Evolutionary conservation across 1,140 invertebrate species (phyloP).

Genomic region (Thaumetopoea pityocampa): DNA sequence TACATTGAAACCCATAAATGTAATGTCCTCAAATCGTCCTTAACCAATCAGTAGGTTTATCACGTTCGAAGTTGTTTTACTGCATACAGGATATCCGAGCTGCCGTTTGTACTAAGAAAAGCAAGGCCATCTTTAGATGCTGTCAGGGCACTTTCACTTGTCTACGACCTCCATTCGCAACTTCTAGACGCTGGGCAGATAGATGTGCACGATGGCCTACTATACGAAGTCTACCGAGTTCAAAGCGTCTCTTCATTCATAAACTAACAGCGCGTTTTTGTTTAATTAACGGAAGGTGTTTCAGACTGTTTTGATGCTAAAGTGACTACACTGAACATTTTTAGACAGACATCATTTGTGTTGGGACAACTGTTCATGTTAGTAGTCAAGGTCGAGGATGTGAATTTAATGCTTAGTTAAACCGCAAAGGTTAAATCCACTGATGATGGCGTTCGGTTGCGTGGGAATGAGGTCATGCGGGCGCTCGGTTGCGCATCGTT

Average conservation of each 20-base stretch:
- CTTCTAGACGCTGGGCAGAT: no score
- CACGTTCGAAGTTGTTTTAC: constrained; percentile 8
- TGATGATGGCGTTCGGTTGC: constrained; percentile 22
- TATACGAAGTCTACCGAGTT: constrained; percentile 4
- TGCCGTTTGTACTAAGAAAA: constrained; percentile 28
- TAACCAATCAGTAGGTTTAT: not conserved
- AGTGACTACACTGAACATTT: no score
- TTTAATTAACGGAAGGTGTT: no score
- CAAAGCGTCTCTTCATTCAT: no score
- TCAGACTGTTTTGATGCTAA: no score
- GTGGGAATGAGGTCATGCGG: constrained; percentile 65
- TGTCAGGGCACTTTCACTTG: constrained; percentile 43
- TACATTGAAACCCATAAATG: no score
- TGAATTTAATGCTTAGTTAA: constrained; percentile 25
- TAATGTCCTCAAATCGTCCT: not conserved
- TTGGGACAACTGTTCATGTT: no score
- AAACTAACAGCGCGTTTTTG: no score
- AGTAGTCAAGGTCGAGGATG: constrained; percentile 23
- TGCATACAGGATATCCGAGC: constrained; percentile 5
- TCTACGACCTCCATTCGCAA: constrained; percentile 9
- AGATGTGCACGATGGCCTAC: not conserved
- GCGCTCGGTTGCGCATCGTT: constrained; percentile 50
- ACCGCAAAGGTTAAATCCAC: constrained; percentile 20
- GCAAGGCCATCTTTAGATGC: constrained; percentile 41
- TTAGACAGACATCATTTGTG: no score